Base-by-base conservation (phyloP, 2,888 invertebrate species). In the Andrena bucephala region DNA sequence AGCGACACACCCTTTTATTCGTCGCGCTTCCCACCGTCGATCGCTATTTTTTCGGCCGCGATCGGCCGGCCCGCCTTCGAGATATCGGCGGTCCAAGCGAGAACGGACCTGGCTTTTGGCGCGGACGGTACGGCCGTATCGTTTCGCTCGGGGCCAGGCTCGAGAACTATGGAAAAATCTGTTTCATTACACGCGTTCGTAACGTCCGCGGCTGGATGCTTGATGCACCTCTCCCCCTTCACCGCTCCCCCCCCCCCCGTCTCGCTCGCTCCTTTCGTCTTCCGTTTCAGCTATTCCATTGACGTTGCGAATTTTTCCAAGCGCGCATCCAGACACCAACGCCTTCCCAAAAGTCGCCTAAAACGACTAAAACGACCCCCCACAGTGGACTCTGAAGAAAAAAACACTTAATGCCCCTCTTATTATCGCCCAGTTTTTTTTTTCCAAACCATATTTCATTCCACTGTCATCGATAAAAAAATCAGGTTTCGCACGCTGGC, bases 101-200 rank as follows among this genome's bases (percentile, higher is more conserved):
- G 16, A 2, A 20, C 24, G 2, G 0, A 6, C 48, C 24, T 7
- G 48, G 50, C 24, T 60, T 63, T 74, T 67, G 69, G n/a, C 29
- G 31, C n/a, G 29, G 75, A 77, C 82, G 76, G 83, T 76, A 86
- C 84, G 54, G 57, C 73, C 72, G 72, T 81, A 85, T 85, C 87
- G 85, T 80, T 83, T 84, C 74, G 85, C 87, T 85, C 76, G 62
- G 75, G 80, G 81, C 80, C 69, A 85, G 73, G 77, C 85, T 80
- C 77, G 85, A 67, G 82, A 73, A 82, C 84, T 85, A 81, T 83
- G 85, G 88, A 90, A 90, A 90, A 89, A 90, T 90, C 84, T 68
- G 85, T 90, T 90, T 90, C 89, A 89, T 89, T 88, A 87, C 89
- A 70, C 82, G 71, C 83, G 78, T 80, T 76, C 72, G 80, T 63